Conservation (phyloP, 2,797 vertebrate genomes). For the Sebastiscus albofasciatus region DNA sequence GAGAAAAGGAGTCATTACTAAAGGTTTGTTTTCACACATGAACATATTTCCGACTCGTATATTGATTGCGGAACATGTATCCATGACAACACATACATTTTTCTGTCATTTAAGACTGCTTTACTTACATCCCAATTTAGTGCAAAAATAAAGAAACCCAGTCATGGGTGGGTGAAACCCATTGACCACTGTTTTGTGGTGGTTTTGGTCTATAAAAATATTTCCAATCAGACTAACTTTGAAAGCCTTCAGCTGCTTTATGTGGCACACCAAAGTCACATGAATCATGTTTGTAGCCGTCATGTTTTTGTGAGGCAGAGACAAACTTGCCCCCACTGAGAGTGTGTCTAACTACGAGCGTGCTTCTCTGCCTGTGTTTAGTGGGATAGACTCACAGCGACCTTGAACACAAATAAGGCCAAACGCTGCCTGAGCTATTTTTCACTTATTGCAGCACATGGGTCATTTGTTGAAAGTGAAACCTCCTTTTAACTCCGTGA, state of each 20-base stretch:
- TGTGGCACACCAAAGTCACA: background rate
- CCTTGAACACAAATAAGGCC: slow-evolving; percentile 58
- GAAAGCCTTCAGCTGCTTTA: background rate
- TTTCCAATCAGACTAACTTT: background rate
- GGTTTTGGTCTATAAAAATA: background rate
- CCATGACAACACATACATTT: background rate
- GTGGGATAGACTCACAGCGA: slow-evolving; percentile 19
- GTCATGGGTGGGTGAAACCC: background rate
- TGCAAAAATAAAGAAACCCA: background rate
- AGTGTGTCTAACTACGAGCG: background rate
- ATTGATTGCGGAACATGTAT: background rate
- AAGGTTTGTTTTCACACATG: background rate
- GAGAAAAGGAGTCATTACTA: background rate
- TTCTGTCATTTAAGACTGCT: background rate
- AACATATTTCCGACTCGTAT: background rate
- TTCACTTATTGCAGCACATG: slow-evolving; percentile 38
- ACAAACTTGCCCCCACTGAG: background rate
- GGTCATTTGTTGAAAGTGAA: slow-evolving; percentile 61
- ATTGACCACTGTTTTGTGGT: background rate
- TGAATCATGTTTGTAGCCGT: slow-evolving; percentile 11
- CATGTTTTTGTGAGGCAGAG: background rate
- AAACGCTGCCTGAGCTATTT: slow-evolving; percentile 44
- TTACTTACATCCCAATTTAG: background rate
- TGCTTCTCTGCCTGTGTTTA: background rate
- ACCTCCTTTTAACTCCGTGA: slow-evolving; percentile 62